phyloP scores from a whole-genome alignment of 2,888 invertebrate genomes.

The Nephrotoma guestfalica region DNA sequence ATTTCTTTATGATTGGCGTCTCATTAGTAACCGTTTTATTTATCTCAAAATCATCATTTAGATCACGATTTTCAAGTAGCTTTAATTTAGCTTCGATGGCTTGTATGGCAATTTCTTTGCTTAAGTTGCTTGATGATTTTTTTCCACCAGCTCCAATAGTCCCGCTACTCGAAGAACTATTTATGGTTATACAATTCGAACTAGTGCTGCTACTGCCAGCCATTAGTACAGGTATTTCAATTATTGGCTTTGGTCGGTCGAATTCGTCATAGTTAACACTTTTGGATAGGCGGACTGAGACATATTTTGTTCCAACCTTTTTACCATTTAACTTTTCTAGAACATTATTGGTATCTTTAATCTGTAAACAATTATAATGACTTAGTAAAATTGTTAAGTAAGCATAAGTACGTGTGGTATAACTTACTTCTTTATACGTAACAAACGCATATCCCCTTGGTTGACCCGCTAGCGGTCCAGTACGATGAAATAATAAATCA shows the following conservation, averaged over 20 bases:
- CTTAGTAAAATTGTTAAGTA: background rate
- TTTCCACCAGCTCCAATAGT: conserved; percentile 34
- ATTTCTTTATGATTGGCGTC: conserved; percentile 51
- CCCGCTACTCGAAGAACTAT: background rate
- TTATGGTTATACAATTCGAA: background rate
- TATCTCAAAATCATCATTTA: conserved; percentile 51
- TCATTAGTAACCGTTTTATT: conserved; percentile 53
- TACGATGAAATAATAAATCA: conserved; percentile 87
- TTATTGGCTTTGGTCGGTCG: conserved; percentile 57
- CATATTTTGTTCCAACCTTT: conserved; percentile 54
- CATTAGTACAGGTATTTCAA: conserved; percentile 63
- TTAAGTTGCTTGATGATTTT: conserved; percentile 37
- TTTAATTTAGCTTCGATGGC: conserved; percentile 80
- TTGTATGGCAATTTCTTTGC: conserved; percentile 67
- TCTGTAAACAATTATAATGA: conserved; percentile 13
- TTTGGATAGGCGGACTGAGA: conserved; percentile 71
- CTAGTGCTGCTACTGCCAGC: conserved; percentile 38
- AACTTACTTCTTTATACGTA: conserved; percentile 47
- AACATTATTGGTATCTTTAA: conserved; percentile 51
- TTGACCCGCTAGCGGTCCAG: conserved; percentile 75
- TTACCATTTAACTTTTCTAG: conserved; percentile 60
- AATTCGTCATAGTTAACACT: conserved; percentile 56
- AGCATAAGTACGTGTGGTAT: background rate
- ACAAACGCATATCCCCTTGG: conserved; percentile 91
- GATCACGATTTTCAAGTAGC: conserved; percentile 51